phyloP scores from a whole-genome alignment of 2,113 vertebrate genomes.

The Silurus meridionalis region DNA sequence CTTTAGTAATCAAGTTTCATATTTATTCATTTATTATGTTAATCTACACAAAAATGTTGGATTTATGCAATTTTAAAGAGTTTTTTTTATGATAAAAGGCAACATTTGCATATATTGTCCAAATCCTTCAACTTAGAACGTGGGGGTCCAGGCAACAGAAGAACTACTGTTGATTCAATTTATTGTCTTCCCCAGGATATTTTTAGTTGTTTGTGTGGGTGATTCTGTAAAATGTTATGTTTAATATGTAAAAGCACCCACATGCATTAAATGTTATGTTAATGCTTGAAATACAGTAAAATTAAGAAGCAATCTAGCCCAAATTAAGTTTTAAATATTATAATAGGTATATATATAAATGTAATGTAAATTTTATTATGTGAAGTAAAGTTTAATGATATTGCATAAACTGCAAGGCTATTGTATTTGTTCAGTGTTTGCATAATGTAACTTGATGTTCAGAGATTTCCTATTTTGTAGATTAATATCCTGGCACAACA shows the following conservation, averaged over 20 bases:
- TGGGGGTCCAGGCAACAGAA: neutral
- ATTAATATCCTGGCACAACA: slow-evolving; percentile 2
- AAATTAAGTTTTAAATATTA: slow-evolving; percentile 26
- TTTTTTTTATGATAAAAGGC: neutral
- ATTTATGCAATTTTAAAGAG: neutral
- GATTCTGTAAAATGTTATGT: neutral
- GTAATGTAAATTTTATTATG: neutral
- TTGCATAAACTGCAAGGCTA: slow-evolving; percentile 31
- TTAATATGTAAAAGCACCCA: neutral
- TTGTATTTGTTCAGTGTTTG: slow-evolving; percentile 1
- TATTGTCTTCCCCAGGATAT: neutral
- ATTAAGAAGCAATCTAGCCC: slow-evolving; percentile 2
- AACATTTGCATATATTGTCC: neutral
- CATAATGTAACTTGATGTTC: neutral
- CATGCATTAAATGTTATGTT: slow-evolving; percentile 25
- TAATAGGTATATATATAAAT: neutral
- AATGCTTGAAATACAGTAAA: slow-evolving; percentile 6
- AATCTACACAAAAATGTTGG: neutral
- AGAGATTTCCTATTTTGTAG: slow-evolving; percentile 3
- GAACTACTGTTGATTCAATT: neutral
- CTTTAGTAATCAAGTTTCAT: slow-evolving; percentile 1
- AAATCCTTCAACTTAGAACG: neutral
- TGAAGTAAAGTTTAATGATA: neutral
- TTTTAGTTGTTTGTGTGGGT: neutral
- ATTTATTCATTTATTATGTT: neutral